These are phyloP conservation scores for Lacanobia oleracea DNA, from an alignment of 2,888 invertebrate species.

Conservation along the genomic window DNA sequence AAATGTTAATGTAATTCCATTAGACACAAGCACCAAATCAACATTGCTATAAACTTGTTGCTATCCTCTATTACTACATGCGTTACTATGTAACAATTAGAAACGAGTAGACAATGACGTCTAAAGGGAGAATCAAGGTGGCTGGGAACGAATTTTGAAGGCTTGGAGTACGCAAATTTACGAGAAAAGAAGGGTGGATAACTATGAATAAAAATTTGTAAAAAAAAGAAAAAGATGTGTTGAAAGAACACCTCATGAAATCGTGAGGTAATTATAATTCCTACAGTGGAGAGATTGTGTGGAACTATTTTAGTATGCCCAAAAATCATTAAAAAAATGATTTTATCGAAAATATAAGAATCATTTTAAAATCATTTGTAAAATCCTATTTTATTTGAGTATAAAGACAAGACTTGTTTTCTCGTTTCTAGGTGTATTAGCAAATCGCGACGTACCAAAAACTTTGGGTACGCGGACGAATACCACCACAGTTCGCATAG, in stretches of 20 bases:
- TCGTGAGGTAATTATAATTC: conserved; percentile 30
- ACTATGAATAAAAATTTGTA: conserved; percentile 49
- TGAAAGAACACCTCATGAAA: conserved; percentile 20
- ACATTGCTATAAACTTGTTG: conserved; percentile 60
- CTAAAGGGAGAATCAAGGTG: conserved; percentile 42
- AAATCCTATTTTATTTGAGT: conserved; percentile 51
- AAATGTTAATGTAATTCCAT: conserved; percentile 57
- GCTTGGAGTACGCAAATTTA: conserved; percentile 41
- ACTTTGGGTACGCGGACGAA: conserved; percentile 61
- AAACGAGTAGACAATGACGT: conserved; percentile 62
- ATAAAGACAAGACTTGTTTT: conserved; percentile 62
- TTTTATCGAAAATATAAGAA: too few relatives aligned
- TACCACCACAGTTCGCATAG: conserved; percentile 64
- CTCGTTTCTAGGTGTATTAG: conserved; percentile 69
- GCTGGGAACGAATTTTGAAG: conserved; percentile 36
- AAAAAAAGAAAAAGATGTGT: conserved; percentile 18
- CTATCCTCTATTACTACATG: conserved; percentile 63
- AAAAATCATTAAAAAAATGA: conserved; percentile 42
- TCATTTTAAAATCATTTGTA: conserved; percentile 43
- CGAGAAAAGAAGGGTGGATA: conserved; percentile 37
- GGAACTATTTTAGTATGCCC: conserved; percentile 36
- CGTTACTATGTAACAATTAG: conserved; percentile 61
- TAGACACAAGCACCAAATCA: conserved; percentile 59
- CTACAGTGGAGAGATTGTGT: conserved; percentile 14
- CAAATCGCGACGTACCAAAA: conserved; percentile 56